Evolutionary conservation across 2,888 invertebrate genomes (phyloP).

Genomic region (Sinopyrophorus schimmeli): DNA sequence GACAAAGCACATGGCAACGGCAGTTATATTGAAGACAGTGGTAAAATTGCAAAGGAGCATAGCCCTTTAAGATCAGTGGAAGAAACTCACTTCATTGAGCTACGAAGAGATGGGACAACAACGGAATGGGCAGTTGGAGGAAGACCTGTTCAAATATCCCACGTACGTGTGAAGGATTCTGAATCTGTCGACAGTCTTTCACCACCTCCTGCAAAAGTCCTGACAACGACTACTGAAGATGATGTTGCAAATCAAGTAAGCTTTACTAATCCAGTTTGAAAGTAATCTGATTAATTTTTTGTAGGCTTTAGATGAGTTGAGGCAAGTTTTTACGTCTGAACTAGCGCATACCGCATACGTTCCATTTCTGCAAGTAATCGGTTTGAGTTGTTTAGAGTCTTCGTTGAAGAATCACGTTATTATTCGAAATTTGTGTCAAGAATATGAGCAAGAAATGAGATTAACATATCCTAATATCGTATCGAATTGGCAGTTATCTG

Average conservation of each 20-base stretch:
- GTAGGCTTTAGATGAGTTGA: conserved; percentile 77
- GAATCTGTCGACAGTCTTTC: conserved; percentile 65
- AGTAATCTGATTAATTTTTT: conserved; percentile 19
- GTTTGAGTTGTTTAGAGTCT: conserved; percentile 70
- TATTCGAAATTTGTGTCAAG: conserved; percentile 75
- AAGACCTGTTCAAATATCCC: conserved; percentile 57
- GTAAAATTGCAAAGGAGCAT: conserved; percentile 11
- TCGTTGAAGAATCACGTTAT: conserved; percentile 77
- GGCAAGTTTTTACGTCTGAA: conserved; percentile 80
- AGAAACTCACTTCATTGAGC: conserved; percentile 59
- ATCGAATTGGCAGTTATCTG: conserved; percentile 35
- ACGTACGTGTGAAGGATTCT: conserved; percentile 51
- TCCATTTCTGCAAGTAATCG: conserved; percentile 74
- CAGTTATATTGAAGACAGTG: conserved; percentile 44
- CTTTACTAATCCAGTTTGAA: not conserved
- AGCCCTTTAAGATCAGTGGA: conserved; percentile 41
- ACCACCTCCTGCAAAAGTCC: conserved; percentile 55
- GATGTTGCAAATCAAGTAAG: conserved; percentile 27
- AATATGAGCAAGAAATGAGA: conserved; percentile 64
- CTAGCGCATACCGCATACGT: conserved; percentile 83
- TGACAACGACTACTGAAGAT: conserved; percentile 33
- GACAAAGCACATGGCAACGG: conserved; percentile 68
- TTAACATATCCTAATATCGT: conserved; percentile 28
- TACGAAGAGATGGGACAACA: conserved; percentile 63
- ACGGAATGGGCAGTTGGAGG: conserved; percentile 66